phyloP scores from a whole-genome alignment of 2,797 vertebrate genomes.

The Luscinia megarhynchos region DNA sequence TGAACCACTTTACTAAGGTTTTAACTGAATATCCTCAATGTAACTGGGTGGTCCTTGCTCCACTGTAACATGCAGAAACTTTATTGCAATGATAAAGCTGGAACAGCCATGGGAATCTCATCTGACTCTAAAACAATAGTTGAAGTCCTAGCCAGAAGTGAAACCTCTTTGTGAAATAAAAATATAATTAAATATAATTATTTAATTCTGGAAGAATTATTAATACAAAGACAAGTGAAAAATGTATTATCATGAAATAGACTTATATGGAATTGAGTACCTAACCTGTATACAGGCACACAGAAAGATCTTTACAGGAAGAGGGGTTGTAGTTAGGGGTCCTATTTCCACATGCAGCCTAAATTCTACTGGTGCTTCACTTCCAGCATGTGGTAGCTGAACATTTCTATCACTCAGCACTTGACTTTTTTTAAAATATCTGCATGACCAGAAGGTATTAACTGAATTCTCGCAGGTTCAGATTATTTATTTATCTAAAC shows the following conservation, averaged over 20 bases:
- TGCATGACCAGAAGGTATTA: not conserved
- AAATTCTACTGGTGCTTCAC: not conserved
- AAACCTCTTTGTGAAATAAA: not conserved
- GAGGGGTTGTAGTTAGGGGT: not conserved
- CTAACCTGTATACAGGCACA: not conserved
- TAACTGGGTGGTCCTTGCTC: not conserved
- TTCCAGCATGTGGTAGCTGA: not conserved
- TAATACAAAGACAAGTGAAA: not conserved
- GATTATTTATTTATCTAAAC: not conserved
- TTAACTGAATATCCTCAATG: not conserved
- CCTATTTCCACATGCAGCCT: not conserved
- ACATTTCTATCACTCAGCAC: not conserved
- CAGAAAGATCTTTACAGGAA: not conserved
- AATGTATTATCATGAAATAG: not conserved
- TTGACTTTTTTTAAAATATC: not conserved
- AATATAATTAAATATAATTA: not conserved
- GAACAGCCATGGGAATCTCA: not conserved
- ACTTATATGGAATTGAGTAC: not conserved
- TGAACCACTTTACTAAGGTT: not conserved
- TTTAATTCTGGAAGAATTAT: not conserved
- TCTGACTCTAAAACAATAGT: not conserved
- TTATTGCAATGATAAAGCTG: not conserved
- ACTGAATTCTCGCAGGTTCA: not conserved
- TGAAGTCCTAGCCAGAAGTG: not conserved
- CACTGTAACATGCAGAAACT: not conserved